These are phyloP conservation scores for Parauchenoglanis punctatus DNA, from an alignment of 2,797 vertebrate species.

Conservation along the genomic window DNA sequence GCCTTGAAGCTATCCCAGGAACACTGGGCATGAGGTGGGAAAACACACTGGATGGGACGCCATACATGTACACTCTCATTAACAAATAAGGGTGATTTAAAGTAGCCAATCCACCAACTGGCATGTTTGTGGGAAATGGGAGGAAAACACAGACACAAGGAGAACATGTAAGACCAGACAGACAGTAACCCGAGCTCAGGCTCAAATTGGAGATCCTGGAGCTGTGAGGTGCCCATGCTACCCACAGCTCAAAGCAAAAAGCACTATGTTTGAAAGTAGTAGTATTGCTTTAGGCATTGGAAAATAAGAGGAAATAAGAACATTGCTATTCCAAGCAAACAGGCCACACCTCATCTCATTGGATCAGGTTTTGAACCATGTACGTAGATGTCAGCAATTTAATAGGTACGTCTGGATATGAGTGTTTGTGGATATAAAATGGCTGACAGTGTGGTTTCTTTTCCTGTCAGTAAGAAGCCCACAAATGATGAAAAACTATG, in stretches of 20 bases:
- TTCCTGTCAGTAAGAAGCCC: neutral
- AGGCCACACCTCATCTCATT: neutral
- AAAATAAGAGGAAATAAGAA: neutral
- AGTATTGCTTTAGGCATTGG: neutral
- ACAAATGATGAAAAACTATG: neutral
- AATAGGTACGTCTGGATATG: neutral
- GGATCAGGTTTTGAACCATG: neutral
- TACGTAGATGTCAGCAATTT: neutral
- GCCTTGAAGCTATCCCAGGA: neutral
- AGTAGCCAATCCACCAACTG: neutral
- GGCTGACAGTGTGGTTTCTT: neutral
- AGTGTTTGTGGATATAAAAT: conserved; percentile 2
- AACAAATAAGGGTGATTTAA: neutral
- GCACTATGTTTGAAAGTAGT: neutral
- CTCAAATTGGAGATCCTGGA: neutral
- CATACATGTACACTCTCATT: neutral
- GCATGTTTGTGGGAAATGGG: neutral
- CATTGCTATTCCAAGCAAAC: neutral
- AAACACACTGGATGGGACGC: no score
- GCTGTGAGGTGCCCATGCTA: neutral
- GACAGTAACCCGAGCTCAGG: neutral
- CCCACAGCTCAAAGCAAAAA: neutral
- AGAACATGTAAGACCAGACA: neutral
- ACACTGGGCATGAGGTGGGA: neutral
- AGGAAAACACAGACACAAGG: neutral